These are phyloP conservation scores for Tenthredo mesomela DNA, from an alignment of 2,888 invertebrate genomes.

Conservation along the genomic window DNA sequence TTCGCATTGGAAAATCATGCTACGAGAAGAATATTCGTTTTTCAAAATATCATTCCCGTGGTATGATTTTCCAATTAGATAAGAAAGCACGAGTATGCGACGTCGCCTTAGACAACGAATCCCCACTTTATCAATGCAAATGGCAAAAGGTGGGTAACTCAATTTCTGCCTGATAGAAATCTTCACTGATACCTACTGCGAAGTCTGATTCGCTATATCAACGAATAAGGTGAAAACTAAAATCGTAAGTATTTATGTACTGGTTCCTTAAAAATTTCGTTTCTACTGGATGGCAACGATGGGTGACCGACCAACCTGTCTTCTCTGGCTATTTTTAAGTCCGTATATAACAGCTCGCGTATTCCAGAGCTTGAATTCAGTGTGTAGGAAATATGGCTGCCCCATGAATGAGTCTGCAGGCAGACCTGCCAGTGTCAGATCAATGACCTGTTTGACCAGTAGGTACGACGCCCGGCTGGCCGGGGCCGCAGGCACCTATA, in stretches of 20 bases:
- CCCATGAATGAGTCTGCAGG: conserved; percentile 52
- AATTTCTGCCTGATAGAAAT: background rate
- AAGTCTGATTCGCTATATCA: background rate
- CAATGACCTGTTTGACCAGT: conserved; percentile 54
- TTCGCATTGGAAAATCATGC: too few relatives aligned
- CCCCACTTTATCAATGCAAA: background rate
- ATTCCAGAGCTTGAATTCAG: conserved; percentile 48
- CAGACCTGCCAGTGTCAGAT: conserved; percentile 51
- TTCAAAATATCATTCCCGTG: too few relatives aligned
- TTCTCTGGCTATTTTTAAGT: conserved; percentile 46
- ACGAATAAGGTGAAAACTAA: background rate
- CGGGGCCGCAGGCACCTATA: conserved; percentile 45
- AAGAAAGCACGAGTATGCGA: too few relatives aligned
- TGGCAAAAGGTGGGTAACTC: background rate
- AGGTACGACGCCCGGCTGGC: conserved; percentile 46
- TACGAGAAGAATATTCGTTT: too few relatives aligned
- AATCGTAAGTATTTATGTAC: background rate
- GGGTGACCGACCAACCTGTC: conserved; percentile 35
- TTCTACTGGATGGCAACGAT: conserved; percentile 4
- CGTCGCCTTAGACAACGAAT: background rate
- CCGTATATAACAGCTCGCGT: conserved; percentile 18
- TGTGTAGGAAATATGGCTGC: conserved; percentile 51
- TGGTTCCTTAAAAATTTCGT: conserved; percentile 10
- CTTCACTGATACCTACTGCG: background rate
- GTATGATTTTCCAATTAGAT: too few relatives aligned